Evolutionary conservation across 2,797 vertebrate genomes (phyloP), one percentile per base, ranked within the genome.

Genomic region (Limnodromus scolopaceus): DNA sequence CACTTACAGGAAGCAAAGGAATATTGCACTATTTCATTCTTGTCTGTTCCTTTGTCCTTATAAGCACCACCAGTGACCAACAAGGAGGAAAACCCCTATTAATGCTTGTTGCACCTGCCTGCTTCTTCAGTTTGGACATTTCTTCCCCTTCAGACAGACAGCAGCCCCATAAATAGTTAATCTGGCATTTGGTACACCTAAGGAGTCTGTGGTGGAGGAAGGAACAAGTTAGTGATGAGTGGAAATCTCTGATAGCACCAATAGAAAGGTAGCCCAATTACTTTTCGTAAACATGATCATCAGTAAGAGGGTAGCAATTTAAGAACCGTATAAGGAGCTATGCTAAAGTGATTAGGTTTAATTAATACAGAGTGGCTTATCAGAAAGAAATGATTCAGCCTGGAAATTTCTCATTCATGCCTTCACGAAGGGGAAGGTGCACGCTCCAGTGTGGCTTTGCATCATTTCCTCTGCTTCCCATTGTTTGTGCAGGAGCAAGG

Each of bases 301-400:
- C 88, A 91, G 66, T 54, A 66, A 63, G 32, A 58, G 76, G 58
- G 34, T 79, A 82, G 90, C 27, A 78, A 84, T 86, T 86, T 25
- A 61, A 63, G 51, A 92, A 65, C 61, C 4, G 1, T n/a, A 22
- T 15, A 84, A 84, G 64, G 39, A 92, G 38, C 39, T 72, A 24
- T 22, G 58, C 19, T 90, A 45, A 43, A 76, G 77, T 80, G 45
- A 94, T 96, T 93, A 94, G 38, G 48, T 71, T 74, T 96, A 96
- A 97, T 96, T 92, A 96, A 94, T 19, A 48, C 7, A 9, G 41
- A n/a, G 78, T 32, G 14, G 0, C 82, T 96, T 94, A 91, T 93
- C 87, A 89, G 89, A 87, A 87, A 91, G 24, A 87, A 93, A 46
- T 94, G 49, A 94, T 94, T 97, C 94, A 97, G 64, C 69, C 39